phyloP scores from a whole-genome alignment of 2,113 vertebrate species.

The Bos indicus region DNA sequence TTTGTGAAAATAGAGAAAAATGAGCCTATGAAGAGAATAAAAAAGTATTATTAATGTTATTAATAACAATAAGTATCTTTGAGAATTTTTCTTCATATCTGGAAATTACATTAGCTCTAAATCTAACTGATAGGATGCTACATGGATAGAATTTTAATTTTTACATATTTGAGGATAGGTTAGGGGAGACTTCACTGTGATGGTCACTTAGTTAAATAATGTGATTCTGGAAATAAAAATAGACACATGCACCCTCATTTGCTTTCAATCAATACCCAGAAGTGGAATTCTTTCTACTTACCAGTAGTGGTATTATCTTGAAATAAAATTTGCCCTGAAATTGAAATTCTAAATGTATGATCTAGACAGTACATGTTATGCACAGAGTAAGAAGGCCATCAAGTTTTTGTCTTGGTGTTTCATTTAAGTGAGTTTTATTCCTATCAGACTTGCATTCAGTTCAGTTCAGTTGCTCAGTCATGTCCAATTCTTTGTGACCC shows the following conservation, averaged over 20 bases:
- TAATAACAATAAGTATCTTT: conserved; percentile 45
- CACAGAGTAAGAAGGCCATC: background rate
- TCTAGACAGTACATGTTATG: background rate
- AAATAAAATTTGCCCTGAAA: background rate
- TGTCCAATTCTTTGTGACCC: background rate
- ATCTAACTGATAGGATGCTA: background rate
- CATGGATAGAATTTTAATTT: background rate
- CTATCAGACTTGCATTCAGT: background rate
- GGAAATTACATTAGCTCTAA: background rate
- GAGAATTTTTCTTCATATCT: background rate
- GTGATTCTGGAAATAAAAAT: background rate
- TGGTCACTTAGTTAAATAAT: background rate
- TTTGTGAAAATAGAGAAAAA: conserved; percentile 63
- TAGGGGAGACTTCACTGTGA: background rate
- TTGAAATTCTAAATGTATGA: background rate
- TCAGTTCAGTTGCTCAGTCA: background rate
- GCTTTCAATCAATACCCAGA: background rate
- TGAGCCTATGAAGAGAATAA: background rate
- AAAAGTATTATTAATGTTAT: conserved; percentile 42
- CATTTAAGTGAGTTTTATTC: background rate
- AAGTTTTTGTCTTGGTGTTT: background rate
- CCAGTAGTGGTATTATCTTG: background rate
- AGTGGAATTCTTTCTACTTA: background rate
- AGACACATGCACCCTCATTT: background rate
- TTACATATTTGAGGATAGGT: background rate